phyloP scores from a whole-genome alignment of 2,113 vertebrate species.

The Rutilus rutilus region DNA sequence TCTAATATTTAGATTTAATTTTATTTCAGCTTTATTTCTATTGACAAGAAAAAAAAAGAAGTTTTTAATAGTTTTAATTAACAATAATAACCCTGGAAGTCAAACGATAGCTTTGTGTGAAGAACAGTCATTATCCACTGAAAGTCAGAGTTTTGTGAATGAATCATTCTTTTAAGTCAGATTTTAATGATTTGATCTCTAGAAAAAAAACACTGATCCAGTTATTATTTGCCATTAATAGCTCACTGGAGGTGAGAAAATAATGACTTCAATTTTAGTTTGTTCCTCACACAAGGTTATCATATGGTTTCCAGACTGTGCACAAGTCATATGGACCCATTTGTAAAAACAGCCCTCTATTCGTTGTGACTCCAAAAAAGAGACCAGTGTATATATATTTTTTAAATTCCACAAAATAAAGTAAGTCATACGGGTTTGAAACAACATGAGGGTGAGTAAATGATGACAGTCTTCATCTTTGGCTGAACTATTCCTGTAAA shows the following conservation, averaged over 20 bases:
- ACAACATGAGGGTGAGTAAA: neutral
- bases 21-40: too few relatives aligned
- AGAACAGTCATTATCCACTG: neutral
- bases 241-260: neutral
- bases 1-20: too few relatives aligned
- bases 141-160: neutral
- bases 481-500: constrained; percentile 13
- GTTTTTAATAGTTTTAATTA: neutral
- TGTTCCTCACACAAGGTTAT: constrained; percentile 5
- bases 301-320: constrained; percentile 2
- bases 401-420: neutral
- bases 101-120: neutral
- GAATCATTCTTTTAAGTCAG: neutral
- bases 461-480: constrained; percentile 12
- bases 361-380: neutral
- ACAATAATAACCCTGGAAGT: neutral
- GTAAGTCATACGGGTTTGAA: neutral
- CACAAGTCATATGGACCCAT: neutral
- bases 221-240: neutral
- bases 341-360: neutral
- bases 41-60: too few relatives aligned
- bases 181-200: constrained; percentile 7
- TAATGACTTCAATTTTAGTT: constrained; percentile 11
- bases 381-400: neutral
- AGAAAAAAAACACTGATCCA: neutral